Conservation (phyloP, 2,797 vertebrate species). For the Rachycentron canadum region DNA sequence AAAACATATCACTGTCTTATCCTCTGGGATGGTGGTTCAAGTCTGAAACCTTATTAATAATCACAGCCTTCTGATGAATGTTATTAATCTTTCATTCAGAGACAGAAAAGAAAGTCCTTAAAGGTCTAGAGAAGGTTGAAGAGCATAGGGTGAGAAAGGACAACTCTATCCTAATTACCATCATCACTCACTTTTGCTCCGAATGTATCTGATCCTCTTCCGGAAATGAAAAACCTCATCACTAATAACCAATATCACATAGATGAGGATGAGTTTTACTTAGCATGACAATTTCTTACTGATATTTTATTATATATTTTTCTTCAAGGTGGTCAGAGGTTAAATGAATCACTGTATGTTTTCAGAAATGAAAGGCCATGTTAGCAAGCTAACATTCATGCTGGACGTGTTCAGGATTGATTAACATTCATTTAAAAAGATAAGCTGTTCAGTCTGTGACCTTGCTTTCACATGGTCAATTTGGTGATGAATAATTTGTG, state of each 20-base stretch:
- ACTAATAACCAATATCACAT: conserved; percentile 60
- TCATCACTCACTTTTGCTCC: conserved; percentile 78
- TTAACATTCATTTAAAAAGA: conserved; percentile 52
- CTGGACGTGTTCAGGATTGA: conserved; percentile 61
- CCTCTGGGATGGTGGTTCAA: conserved; percentile 24
- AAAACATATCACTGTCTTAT: conserved; percentile 9
- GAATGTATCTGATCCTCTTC: conserved; percentile 73
- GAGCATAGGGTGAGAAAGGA: conserved; percentile 76
- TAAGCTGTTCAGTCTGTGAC: conserved; percentile 48
- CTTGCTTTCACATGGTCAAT: conserved; percentile 41
- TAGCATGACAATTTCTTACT: conserved; percentile 37
- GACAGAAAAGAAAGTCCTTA: conserved; percentile 59
- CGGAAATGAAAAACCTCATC: conserved; percentile 71
- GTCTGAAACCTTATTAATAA: conserved; percentile 65
- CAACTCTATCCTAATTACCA: conserved; percentile 79
- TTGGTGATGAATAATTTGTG: conserved; percentile 35
- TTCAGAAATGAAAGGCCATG: conserved; percentile 32
- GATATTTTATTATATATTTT: conserved; percentile 39
- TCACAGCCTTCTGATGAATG: conserved; percentile 50
- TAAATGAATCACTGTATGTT: conserved; percentile 57
- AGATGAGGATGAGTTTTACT: conserved; percentile 54
- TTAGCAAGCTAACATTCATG: conserved; percentile 58
- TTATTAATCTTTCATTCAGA: conserved; percentile 76
- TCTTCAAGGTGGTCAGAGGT: conserved; percentile 61
- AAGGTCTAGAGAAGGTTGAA: conserved; percentile 77